phyloP scores from a whole-genome alignment of 2,888 invertebrate genomes.

The Agrochola macilenta region DNA sequence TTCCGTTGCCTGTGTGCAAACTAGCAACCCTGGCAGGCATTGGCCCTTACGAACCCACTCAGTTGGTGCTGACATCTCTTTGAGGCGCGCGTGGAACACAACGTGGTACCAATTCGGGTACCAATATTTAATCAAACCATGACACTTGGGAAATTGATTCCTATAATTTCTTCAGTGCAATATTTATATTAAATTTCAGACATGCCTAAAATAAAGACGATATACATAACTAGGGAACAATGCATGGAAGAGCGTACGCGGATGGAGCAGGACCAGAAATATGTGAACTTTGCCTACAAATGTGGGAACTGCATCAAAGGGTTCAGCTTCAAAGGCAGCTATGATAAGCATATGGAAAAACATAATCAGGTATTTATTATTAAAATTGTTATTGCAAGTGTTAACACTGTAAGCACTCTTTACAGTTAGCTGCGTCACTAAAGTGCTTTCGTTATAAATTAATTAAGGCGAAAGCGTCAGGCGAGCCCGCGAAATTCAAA shows the following conservation, averaged over 20 bases:
- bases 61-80: too few species aligned
- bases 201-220: slow-evolving; percentile 64
- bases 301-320: slow-evolving; percentile 80
- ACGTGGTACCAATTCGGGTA: too few species aligned
- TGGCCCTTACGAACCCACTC: too few species aligned
- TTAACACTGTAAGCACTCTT: too few species aligned
- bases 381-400: too few species aligned
- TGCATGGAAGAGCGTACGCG: slow-evolving; percentile 75
- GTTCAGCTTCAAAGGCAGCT: slow-evolving; percentile 77
- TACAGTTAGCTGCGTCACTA: too few species aligned
- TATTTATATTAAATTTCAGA: slow-evolving; percentile 38
- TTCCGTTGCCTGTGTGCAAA: too few species aligned
- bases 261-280: slow-evolving; percentile 71
- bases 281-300: slow-evolving; percentile 72
- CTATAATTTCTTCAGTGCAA: background rate
- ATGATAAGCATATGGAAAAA: slow-evolving; percentile 79
- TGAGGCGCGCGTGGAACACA: too few species aligned
- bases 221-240: slow-evolving; percentile 76
- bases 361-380: slow-evolving; percentile 73
- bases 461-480: too few species aligned
- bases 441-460: too few species aligned
- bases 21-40: too few species aligned
- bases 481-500: too few species aligned
- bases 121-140: background rate
- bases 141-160: background rate